Evolutionary conservation across 1,140 invertebrate species (phyloP), one percentile per base, ranked within the genome.

Genomic region (Heterodera carotae): DNA sequence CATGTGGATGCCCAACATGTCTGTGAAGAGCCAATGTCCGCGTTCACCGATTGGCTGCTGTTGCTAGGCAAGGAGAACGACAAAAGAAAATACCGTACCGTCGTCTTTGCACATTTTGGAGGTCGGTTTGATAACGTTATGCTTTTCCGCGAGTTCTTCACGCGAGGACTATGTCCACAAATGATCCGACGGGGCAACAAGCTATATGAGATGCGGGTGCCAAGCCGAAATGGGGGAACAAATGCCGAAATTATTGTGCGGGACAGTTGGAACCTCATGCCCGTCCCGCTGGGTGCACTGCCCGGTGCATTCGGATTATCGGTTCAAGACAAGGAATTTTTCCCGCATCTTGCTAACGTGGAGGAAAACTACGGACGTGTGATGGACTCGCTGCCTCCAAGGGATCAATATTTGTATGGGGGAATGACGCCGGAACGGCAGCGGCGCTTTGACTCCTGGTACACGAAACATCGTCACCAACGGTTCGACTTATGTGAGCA

Each of bases 311-410:
- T 69, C 53, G 68, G 33, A 1, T 15, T 69, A 1, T 2, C 31
- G 3, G 68, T 69, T 2, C 10, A 34, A 5, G 68, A 69, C 15
- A 69, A 69, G 31, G 36, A 39, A 18, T 69, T 18, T 18, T 69
- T 69, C 18, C 68, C 68, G 0, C 68, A 69, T 18, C 2, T 69
- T 10, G 27, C n/a, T n/a, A n/a, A n/a, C n/a, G n/a, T n/a, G n/a
- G n/a, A n/a, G n/a, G n/a, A n/a, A n/a, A n/a, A n/a, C 31, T 69
- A 69, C 29, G 68, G 68, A 18, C 39, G 18, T 34, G 64, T 34
- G 36, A 15, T 67, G 15, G 18, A 18, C 4, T n/a, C 3, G 25
- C 1, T 18, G 4, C 64, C 64, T 4, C 36, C 64, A 6, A 43
- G 15, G 15, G 7, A 7, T 7, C 18, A 67, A 1, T 67, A 67